A percentile compares a stretch with the other conserved stretches of the same genome.
These are phyloP conservation scores for Ctenodactylus gundi DNA, from an alignment of 2,113 vertebrate genomes.

Conservation along the genomic window DNA sequence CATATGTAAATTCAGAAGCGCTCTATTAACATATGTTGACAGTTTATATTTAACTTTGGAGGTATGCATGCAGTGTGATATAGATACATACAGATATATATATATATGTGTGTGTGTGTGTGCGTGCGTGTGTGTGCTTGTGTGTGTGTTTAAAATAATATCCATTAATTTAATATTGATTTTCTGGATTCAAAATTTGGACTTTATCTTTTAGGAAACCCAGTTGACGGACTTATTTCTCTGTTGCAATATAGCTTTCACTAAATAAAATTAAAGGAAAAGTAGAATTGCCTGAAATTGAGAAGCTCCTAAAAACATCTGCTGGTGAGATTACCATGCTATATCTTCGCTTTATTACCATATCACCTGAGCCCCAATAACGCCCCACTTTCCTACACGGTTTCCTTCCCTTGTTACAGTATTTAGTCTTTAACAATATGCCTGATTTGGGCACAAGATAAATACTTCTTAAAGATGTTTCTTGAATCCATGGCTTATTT, in stretches of 20 bases:
- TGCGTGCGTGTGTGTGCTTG: no score
- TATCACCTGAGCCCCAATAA: rapidly evolving
- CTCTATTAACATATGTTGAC: neutral
- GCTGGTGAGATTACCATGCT: neutral
- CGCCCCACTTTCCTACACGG: neutral
- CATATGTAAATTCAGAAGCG: neutral
- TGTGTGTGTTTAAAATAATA: no score
- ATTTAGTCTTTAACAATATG: neutral
- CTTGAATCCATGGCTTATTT: neutral
- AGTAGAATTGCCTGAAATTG: neutral
- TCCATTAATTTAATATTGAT: no score
- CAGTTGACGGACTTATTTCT: neutral
- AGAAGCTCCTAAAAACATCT: neutral
- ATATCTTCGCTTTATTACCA: neutral
- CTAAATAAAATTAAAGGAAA: neutral
- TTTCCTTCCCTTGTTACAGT: neutral
- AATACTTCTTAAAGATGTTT: neutral
- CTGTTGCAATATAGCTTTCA: neutral
- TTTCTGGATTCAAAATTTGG: neutral
- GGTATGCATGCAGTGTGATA: neutral
- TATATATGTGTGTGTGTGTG: no score
- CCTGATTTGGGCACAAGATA: neutral
- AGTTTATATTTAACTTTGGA: neutral
- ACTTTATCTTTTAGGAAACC: neutral
- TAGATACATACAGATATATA: rapidly evolving